These are phyloP conservation scores for Tinea semifulvella DNA, from an alignment of 2,888 invertebrate genomes.

Conservation along the genomic window DNA sequence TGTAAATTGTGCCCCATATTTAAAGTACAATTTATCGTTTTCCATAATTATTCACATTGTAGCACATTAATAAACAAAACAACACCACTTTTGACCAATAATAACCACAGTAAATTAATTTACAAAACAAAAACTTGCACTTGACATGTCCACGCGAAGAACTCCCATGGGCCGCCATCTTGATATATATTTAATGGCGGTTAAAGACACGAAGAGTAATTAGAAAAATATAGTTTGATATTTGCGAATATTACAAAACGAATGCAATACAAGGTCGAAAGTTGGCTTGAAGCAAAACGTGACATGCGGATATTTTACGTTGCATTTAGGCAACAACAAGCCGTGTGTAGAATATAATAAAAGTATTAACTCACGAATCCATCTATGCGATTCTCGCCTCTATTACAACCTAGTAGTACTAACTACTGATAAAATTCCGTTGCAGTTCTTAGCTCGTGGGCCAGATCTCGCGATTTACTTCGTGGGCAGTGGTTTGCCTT, in stretches of 20 bases:
- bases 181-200: too few relatives aligned
- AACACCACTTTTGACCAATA: too few relatives aligned
- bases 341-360: background rate
- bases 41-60: too few relatives aligned
- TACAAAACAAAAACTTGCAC: too few relatives aligned
- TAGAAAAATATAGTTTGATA: too few relatives aligned
- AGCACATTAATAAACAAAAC: too few relatives aligned
- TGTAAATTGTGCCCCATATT: too few relatives aligned
- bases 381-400: background rate
- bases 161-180: too few relatives aligned
- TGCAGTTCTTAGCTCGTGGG: conserved; percentile 7
- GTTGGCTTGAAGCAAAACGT: conserved; percentile 9
- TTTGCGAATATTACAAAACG: background rate
- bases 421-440: background rate
- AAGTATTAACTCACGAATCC: background rate
- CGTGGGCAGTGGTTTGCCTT: conserved; percentile 51
- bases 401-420: background rate
- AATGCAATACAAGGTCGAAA: conserved; percentile 12
- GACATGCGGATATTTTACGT: conserved; percentile 11
- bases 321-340: conserved; percentile 8
- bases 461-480: conserved; percentile 20
- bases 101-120: too few relatives aligned
- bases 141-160: too few relatives aligned
- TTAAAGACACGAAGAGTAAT: too few relatives aligned
- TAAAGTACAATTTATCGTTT: too few relatives aligned